These are phyloP conservation scores for Nephrotoma appendiculata DNA, from an alignment of 2,888 invertebrate genomes.

Conservation along the genomic window DNA sequence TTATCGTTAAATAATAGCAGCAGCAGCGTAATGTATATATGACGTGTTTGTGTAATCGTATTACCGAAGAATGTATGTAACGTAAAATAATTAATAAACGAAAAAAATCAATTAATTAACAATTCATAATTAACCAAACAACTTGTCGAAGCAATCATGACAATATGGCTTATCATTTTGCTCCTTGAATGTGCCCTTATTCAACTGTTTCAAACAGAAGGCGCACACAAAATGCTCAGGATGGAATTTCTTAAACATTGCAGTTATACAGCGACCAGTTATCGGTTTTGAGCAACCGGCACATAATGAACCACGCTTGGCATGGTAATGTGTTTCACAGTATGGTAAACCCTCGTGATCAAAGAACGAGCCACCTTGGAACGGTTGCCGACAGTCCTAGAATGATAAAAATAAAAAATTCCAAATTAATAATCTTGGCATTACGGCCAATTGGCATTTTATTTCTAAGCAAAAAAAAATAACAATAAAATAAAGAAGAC, in stretches of 20 bases:
- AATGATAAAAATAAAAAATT: slow-evolving; percentile 18
- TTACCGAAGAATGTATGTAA: not conserved
- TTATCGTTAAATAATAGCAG: not conserved
- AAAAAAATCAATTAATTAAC: not conserved
- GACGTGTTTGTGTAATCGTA: not conserved
- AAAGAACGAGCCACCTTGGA: slow-evolving; percentile 96
- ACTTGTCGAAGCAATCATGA: slow-evolving; percentile 91
- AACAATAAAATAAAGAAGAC: not conserved
- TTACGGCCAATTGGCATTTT: not conserved
- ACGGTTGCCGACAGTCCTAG: slow-evolving; percentile 93
- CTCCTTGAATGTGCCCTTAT: slow-evolving; percentile 99
- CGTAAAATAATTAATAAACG: not conserved
- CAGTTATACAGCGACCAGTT: slow-evolving; percentile 94
- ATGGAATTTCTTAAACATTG: slow-evolving; percentile 98
- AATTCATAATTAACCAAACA: slow-evolving; percentile 60
- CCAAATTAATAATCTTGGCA: not conserved
- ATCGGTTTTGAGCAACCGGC: slow-evolving; percentile 97
- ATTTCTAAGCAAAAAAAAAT: not conserved
- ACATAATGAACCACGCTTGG: slow-evolving; percentile 91
- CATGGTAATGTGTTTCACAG: slow-evolving; percentile 98
- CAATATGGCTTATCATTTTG: slow-evolving; percentile 98
- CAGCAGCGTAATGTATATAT: not conserved
- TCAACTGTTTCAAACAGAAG: slow-evolving; percentile 95
- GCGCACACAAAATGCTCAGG: slow-evolving; percentile 99
- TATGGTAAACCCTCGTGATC: slow-evolving; percentile 97